A percentile compares a stretch with the other conserved stretches of the same genome.
Conservation (phyloP, 2,113 vertebrate genomes). For the Dicentrarchus labrax region DNA sequence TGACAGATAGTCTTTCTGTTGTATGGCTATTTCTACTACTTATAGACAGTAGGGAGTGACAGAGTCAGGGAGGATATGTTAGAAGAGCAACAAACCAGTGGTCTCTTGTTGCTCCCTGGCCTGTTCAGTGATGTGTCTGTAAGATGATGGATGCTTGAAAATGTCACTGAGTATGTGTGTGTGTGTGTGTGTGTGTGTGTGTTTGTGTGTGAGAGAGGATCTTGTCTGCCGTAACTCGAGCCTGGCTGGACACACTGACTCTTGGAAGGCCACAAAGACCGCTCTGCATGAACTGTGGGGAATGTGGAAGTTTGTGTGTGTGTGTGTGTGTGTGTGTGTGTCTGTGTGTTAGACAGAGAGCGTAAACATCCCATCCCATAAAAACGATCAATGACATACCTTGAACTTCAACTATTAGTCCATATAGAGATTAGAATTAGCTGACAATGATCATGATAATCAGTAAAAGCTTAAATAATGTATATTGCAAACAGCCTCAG, state of each 20-base stretch:
- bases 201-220: constrained; percentile 34
- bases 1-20: constrained; percentile 24
- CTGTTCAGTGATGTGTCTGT: constrained; percentile 18
- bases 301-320: constrained; percentile 61
- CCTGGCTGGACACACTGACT: constrained; percentile 67
- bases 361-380: constrained; percentile 21
- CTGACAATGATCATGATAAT: neutral
- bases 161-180: constrained; percentile 9
- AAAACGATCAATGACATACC: neutral
- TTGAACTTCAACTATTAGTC: neutral
- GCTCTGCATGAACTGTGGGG: constrained; percentile 54
- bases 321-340: constrained; percentile 40
- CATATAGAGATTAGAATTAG: neutral
- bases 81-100: constrained; percentile 37
- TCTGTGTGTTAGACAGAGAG: no score
- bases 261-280: constrained; percentile 68
- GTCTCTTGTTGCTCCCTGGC: constrained; percentile 47
- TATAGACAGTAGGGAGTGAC: constrained; percentile 28
- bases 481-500: neutral
- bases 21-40: neutral
- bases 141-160: constrained; percentile 60
- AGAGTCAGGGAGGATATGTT: constrained; percentile 51
- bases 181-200: constrained; percentile 21
- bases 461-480: neutral
- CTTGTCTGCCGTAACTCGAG: constrained; percentile 72